These are phyloP conservation scores for Tragulus kanchil DNA, from an alignment of 2,113 vertebrate species.

Conservation along the genomic window DNA sequence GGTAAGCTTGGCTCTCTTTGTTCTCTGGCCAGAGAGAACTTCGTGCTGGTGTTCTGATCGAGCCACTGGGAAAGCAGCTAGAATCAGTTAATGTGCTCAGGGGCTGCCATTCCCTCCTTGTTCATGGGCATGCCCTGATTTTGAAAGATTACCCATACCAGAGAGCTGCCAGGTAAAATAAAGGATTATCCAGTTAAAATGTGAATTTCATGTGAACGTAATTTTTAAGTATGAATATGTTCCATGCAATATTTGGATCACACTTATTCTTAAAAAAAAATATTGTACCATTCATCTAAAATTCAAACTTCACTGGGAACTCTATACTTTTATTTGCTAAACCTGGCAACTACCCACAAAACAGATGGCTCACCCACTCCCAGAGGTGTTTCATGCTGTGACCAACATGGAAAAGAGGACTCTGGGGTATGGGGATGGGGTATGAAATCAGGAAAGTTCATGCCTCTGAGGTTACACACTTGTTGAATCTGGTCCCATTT, in stretches of 20 bases:
- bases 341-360: neutral
- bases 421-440: neutral
- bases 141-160: neutral
- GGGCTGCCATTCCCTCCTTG: neutral
- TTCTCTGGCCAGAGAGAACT: neutral
- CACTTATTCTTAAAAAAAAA: slow-evolving; percentile 1
- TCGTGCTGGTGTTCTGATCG: neutral
- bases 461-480: neutral
- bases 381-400: neutral
- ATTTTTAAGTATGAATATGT: neutral
- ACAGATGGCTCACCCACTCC: neutral
- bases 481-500: neutral
- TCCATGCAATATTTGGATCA: neutral
- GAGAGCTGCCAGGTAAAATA: neutral
- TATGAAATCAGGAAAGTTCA: neutral
- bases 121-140: neutral
- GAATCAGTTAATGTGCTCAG: neutral
- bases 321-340: neutral
- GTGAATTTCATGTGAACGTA: neutral
- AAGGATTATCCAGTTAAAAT: neutral
- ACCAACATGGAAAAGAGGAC: neutral
- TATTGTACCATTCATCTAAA: neutral
- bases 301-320: neutral
- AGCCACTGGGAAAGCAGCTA: neutral
- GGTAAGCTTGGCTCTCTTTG: neutral